Conservation (phyloP, 1,140 invertebrate genomes). For the Scaptomyza hsui region DNA sequence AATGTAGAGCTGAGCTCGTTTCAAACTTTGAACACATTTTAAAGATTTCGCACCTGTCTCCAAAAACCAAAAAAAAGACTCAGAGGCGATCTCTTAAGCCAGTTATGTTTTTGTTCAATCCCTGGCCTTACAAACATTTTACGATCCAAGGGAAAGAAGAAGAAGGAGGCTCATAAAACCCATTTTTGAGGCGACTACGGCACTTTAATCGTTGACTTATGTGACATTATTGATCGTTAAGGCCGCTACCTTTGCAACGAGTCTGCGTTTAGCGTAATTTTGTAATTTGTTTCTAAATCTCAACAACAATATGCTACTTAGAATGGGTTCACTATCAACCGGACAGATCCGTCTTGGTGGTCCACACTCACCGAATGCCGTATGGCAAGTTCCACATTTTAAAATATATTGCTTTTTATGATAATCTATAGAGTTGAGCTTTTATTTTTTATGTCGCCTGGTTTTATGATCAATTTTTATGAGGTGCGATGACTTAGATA, state of each 20-base stretch:
- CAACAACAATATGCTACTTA: conserved; percentile 64
- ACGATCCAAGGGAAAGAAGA: conserved; percentile 38
- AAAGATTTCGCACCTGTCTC: conserved; percentile 69
- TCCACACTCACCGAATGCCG: conserved; percentile 14
- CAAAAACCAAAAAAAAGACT: conserved; percentile 3
- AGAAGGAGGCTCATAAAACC: conserved; percentile 44
- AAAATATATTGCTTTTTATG: conserved; percentile 64
- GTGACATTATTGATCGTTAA: conserved; percentile 79
- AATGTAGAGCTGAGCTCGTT: conserved; percentile 52
- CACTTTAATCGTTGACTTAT: conserved; percentile 75
- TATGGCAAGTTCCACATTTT: conserved; percentile 45
- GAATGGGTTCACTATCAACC: conserved; percentile 44
- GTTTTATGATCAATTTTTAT: conserved; percentile 75
- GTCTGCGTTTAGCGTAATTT: conserved; percentile 72
- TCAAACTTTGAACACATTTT: conserved; percentile 29
- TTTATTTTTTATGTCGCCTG: conserved; percentile 63
- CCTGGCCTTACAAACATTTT: conserved; percentile 51
- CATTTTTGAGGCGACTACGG: conserved; percentile 47
- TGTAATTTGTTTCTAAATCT: conserved; percentile 72
- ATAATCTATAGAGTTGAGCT: conserved; percentile 50
- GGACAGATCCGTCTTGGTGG: conserved; percentile 56
- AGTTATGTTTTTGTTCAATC: conserved; percentile 26
- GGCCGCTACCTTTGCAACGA: conserved; percentile 54
- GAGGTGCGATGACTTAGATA: conserved; percentile 79
- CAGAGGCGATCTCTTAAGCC: conserved; percentile 31